These are phyloP conservation scores for pig (Sus scrofa) DNA, from an alignment of 2,113 vertebrate species.

Conservation along the genomic window T2T-Sscrofa CM000818.6:65204001-65204500, in stretches of 20 bases:
- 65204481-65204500: not conserved
- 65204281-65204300: slow-evolving; percentile 84
- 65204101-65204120: accelerated
- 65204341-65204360: accelerated
- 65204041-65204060: not conserved
- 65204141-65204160: accelerated
- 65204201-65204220: not conserved
- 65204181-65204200: accelerated
- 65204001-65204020: accelerated
- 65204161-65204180: accelerated
- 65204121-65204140: accelerated
- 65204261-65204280: slow-evolving; percentile 96
- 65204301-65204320: not conserved
- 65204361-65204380: slow-evolving; percentile 61
- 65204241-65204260: slow-evolving; percentile 96
- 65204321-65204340: not conserved
- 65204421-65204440: slow-evolving; percentile 46
- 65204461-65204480: accelerated
- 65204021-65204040: not conserved
- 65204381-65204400: slow-evolving; percentile 45
- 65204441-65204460: not conserved
- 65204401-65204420: not conserved
- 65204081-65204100: slow-evolving; percentile 46
- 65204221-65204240: slow-evolving; percentile 90
- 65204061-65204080: slow-evolving; percentile 70